Percentiles rank a stretch among this genome's conserved stretches.
These are phyloP conservation scores for Siphamia tubifer DNA, from an alignment of 2,113 vertebrate species.

Conservation along the genomic window DNA sequence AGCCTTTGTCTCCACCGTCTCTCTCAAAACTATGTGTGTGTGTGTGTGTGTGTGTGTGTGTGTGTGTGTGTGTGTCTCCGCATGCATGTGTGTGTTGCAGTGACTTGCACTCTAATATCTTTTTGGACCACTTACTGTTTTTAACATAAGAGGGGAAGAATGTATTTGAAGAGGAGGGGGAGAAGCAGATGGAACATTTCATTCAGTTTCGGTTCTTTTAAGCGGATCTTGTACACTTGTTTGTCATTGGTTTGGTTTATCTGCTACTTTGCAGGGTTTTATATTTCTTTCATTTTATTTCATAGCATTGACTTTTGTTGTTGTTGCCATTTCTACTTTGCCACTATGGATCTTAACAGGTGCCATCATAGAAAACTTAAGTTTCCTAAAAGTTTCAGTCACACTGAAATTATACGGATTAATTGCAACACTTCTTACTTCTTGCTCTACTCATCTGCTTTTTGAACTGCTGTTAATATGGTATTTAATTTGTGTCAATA, in stretches of 20 bases:
- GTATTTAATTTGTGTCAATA: no score
- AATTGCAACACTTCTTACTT: no score
- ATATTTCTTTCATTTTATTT: no score
- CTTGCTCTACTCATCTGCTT: no score
- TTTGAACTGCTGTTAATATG: no score
- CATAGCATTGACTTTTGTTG: no score
- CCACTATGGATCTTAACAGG: no score
- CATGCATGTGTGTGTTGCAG: slow-evolving; percentile 19
- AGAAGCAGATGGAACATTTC: background rate
- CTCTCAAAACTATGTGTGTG: slow-evolving; percentile 49
- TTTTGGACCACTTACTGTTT: slow-evolving; percentile 16
- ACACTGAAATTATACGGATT: no score
- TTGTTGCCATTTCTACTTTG: no score
- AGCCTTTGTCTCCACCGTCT: slow-evolving; percentile 70
- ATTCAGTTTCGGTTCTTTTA: background rate
- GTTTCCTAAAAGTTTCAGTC: no score
- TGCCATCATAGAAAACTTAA: no score
- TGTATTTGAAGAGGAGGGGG: background rate
- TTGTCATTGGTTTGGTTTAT: background rate
- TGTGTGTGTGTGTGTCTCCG: no score
- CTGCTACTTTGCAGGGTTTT: background rate
- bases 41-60: slow-evolving; percentile 22
- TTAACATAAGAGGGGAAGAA: background rate
- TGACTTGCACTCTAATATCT: slow-evolving; percentile 29
- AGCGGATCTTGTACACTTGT: background rate